Base-by-base conservation (phyloP, 2,888 invertebrate genomes). In the Odontothrips loti region DNA sequence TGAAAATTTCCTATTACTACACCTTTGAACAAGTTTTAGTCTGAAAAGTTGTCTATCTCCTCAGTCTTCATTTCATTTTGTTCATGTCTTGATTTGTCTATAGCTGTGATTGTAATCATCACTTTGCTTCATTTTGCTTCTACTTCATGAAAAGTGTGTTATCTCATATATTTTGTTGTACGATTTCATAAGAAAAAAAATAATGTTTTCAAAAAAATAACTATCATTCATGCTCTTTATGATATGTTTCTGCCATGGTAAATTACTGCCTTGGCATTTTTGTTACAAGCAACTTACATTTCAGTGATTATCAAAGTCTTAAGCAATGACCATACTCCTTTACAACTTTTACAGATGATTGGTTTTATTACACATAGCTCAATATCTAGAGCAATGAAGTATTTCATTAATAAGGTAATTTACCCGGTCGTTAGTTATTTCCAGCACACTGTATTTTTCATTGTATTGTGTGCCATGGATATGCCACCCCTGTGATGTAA, bases 141-240 rank as follows among this genome's bases (percentile, higher is more conserved):
- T 17, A 58, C 11, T 20, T 15, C 6, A 43, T 58, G 58, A 17
- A 58, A 20, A 58, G 20, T 58, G 15, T 20, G 17, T 17, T 58
- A 20, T 58, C 58, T 58, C 15, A 58, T 58, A 58, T 58, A 58
- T 58, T 58, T 58, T 58, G 58, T 58, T 58, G 58, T 58, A 58
- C 58, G 20, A 20, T 58, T 58, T 58, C 58, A 58, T 58, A 58
- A 15, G 6, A 58, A 58, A 58, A 20, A 20, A 6, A 58, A 58
- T 6, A 58, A 15, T 58, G 58, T 20, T 58, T 15, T 3, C 17
- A 51, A 58, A 17, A 20, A 58, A 17, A 58, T 17, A 20, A 58
- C 15, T 17, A 20, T 58, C 20, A 20, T 20, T 58, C 1, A 58
- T 20, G 17, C 17, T 17, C 12, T 15, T 20, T 58, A 20, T 20